Evolutionary conservation across 2,113 vertebrate genomes (phyloP).

Genomic region (Elgaria multicarinata): DNA sequence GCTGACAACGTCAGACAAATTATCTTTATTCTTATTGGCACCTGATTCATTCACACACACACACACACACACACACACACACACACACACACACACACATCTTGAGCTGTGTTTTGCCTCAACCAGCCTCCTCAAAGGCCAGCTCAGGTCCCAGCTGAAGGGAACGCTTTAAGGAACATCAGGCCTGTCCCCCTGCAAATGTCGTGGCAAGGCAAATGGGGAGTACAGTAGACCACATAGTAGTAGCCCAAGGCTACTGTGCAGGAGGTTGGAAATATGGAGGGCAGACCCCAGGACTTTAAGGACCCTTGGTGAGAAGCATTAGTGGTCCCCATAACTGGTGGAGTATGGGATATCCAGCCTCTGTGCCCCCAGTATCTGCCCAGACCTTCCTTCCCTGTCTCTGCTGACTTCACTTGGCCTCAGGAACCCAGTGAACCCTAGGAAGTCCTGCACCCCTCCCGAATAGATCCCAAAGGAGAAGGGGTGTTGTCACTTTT

Average conservation of each 20-base stretch:
- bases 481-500: too few relatives aligned
- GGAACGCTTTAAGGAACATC: neutral
- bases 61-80: neutral
- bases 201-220: neutral
- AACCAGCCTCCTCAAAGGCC: slow-evolving; percentile 49
- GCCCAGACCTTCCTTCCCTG: neutral
- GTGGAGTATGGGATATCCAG: neutral
- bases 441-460: neutral
- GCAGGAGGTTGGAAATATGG: neutral
- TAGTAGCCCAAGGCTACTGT: neutral
- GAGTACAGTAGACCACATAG: neutral
- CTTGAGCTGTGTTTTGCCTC: neutral
- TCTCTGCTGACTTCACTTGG: neutral
- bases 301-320: neutral
- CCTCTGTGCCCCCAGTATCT: neutral
- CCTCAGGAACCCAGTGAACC: neutral
- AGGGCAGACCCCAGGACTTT: neutral
- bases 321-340: neutral
- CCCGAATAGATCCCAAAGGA: neutral
- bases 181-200: neutral
- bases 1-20: neutral
- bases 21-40: slow-evolving; percentile 33
- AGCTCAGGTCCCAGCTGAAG: neutral
- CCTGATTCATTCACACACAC: neutral
- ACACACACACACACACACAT: neutral